Base-by-base conservation (phyloP, 1,140 invertebrate genomes). In the Nasonia giraulti region DNA sequence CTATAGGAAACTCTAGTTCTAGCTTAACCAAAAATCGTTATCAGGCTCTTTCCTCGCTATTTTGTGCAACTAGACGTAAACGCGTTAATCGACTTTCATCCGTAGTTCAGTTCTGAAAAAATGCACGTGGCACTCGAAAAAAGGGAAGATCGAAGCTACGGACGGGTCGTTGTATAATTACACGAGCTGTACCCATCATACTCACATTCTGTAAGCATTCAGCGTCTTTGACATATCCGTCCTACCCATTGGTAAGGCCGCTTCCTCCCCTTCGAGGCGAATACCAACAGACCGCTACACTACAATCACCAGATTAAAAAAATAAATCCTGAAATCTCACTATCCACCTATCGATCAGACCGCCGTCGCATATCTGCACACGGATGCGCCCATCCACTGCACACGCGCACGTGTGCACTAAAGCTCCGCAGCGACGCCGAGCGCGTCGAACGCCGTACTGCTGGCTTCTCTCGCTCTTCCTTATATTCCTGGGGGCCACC, bases 161-260 rank as follows among this genome's bases (percentile, higher is more conserved):
- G 0, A 44, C 5, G 40, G 10, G 6, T 44, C 40, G 8, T 44
- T 40, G 7, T 8, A 40, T 8, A 40, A 40, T 40, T 17, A 20
- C 50, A 14, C 50, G 27, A 27, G 11, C 20, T 69, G 1, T 23
- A 27, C 0, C 68, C 10, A 1, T 10, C 27, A 10, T 90, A 93
- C 92, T 93, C 89, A 93, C 92, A 93, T 93, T 90, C 92, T 92
- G 88, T 93, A 93, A 89, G 91, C 91, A 83, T 92, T 93, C 85
- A 93, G 90, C 89, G 92, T 93, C 89, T 92, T 93, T 88, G 92
- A 93, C 92, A 93, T 92, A 92, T 93, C 91, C 88, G 91, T 93
- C 87, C 91, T 92, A 92, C 91, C 91, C 92, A 93, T 93, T 89
- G 90, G 82, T 91, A 91, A 91, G 85, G 74, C 83, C 11, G 17